Evolutionary conservation across 1,140 invertebrate species (phyloP).

Genomic region (Zaprionus camerounensis): DNA sequence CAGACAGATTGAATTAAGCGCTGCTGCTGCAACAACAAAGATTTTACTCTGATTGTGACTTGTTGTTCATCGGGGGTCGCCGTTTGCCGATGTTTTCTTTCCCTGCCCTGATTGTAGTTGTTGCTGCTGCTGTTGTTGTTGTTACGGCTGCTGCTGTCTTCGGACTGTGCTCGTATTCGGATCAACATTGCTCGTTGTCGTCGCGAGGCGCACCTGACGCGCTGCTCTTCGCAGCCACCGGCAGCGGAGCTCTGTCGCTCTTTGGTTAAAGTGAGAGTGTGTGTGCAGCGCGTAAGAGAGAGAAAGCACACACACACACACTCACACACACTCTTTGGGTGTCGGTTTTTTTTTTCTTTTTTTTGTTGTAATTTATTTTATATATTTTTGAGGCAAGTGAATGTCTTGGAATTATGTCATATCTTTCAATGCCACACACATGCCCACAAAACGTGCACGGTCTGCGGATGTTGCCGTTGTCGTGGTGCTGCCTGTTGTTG

Average conservation of each 20-base stretch:
- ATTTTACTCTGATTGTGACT: conserved; percentile 46
- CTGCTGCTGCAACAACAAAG: conserved; percentile 36
- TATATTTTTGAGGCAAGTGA: conserved; percentile 54
- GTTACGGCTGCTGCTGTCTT: conserved; percentile 18
- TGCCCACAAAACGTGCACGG: conserved; percentile 52
- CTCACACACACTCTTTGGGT: conserved; percentile 13
- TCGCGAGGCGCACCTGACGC: conserved; percentile 35
- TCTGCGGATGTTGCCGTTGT: conserved; percentile 20
- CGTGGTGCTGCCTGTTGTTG: conserved; percentile 3
- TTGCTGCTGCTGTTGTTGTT: neutral
- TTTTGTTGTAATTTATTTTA: conserved; percentile 22
- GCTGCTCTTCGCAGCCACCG: conserved; percentile 17
- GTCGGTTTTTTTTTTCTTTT: conserved; percentile 5
- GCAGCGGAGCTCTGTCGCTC: conserved; percentile 15
- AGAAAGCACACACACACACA: neutral
- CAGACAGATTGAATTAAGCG: conserved; percentile 55
- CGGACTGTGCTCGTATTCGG: conserved; percentile 23
- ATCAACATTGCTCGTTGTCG: conserved; percentile 29
- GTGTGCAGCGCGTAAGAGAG: neutral
- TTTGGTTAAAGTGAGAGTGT: neutral
- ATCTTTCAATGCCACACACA: conserved; percentile 64
- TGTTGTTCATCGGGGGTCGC: conserved; percentile 52
- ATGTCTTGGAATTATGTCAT: conserved; percentile 81
- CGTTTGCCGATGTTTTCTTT: neutral
- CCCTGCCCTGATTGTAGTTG: neutral